Base-by-base conservation (phyloP, 2,113 vertebrate species). In the Meles meles region DNA sequence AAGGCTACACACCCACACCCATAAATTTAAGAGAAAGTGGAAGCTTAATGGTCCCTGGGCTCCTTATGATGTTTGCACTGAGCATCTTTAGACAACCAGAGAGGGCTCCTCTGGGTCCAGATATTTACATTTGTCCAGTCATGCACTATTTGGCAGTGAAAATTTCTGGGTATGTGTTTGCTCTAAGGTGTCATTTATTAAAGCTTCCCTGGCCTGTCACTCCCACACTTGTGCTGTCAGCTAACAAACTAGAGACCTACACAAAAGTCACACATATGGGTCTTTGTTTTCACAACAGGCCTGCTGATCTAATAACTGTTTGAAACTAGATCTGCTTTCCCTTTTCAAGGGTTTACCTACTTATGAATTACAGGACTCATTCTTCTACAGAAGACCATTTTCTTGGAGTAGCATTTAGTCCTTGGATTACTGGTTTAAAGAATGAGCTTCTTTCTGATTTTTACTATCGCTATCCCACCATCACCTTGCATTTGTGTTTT, bases 131-230 rank as follows among this genome's bases (percentile, higher is more conserved):
- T 96, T 94, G 87, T 94, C 93, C 93, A 81, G 88, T 95, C 92
- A 94, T 74, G 95, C 93, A 93, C 80, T 93, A 80, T 90, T 97
- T 97, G 94, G 86, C 80, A 93, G 76, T 65, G 80, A 42, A 88
- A 92, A 91, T 55, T 83, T 96, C 67, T 65, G 77, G 34, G 37
- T 44, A 37, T 61, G 17, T 96, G 90, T 90, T 97, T 96, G 55
- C 96, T 95, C 90, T 81, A 42, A 57, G 67, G 80, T 94, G 67
- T 92, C 85, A 69, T 97, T 93, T 96, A 92, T 97, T 96, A 97
- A 94, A 84, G 29, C 27, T 47, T 63, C 34, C 71, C 34, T 72
- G 49, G 55, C 87, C n/a, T 76, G 79, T 77, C 92, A 47, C 84
- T 88, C 83, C 69, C 17, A 8, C 21, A 7, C 74, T 42, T 86